Evolutionary conservation across 2,797 vertebrate genomes (phyloP).

Genomic region (Diplodus puntazzo): DNA sequence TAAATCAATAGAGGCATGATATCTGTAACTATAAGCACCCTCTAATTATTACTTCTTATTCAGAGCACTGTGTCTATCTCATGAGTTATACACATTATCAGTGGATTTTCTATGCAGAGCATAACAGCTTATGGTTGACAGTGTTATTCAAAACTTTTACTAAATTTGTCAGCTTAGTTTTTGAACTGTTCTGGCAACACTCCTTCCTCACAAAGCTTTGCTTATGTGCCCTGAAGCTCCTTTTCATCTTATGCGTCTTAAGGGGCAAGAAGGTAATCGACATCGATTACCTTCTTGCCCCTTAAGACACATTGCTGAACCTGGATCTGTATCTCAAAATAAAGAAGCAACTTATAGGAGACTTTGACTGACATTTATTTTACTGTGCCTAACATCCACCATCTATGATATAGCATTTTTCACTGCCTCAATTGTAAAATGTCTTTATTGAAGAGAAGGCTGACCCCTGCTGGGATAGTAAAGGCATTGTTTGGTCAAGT

Average conservation of each 20-base stretch:
- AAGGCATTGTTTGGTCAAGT: constrained; percentile 32
- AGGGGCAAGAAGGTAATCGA: too few species aligned
- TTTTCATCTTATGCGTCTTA: too few species aligned
- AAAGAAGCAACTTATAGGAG: constrained; percentile 19
- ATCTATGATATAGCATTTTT: neutral
- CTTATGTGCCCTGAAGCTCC: neutral
- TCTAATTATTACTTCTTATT: neutral
- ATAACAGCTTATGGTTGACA: neutral
- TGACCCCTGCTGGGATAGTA: constrained; percentile 73
- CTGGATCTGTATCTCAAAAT: constrained; percentile 19
- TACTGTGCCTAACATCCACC: constrained; percentile 9
- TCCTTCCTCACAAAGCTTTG: constrained; percentile 4
- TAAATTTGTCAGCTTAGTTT: neutral
- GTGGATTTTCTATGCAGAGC: neutral
- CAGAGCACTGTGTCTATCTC: neutral
- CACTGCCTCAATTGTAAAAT: neutral
- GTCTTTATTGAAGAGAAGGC: constrained; percentile 59
- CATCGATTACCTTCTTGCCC: constrained; percentile 47
- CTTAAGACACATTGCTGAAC: neutral
- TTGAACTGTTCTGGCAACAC: neutral
- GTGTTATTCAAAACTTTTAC: neutral
- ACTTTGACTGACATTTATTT: constrained; percentile 26
- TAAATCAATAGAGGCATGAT: neutral
- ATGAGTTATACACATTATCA: neutral
- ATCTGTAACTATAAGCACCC: neutral